Conservation (phyloP, 2,888 invertebrate genomes). For the Tenthredo scrophulariae region DNA sequence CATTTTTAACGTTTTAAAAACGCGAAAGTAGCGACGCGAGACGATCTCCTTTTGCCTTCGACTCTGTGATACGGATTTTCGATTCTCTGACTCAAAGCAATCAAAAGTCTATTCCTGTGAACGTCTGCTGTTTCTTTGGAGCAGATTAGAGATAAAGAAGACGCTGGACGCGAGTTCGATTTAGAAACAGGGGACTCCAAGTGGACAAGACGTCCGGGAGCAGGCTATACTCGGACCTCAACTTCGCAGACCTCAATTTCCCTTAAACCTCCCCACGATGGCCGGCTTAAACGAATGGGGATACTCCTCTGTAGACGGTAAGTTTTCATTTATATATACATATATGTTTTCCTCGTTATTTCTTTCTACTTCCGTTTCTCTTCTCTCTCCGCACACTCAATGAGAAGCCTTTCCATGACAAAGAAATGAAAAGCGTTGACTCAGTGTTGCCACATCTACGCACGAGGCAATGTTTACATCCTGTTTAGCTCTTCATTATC, state of each 20-base stretch:
- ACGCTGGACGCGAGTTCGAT: conserved; percentile 58
- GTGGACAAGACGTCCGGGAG: conserved; percentile 73
- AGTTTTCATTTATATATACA: conserved; percentile 69
- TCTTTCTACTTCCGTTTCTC: neutral
- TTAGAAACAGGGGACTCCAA: conserved; percentile 57
- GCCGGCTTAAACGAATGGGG: conserved; percentile 81
- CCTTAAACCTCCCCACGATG: conserved; percentile 69
- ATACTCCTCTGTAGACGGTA: conserved; percentile 82
- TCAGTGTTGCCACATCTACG: conserved; percentile 43
- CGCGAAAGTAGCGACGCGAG: conserved; percentile 47
- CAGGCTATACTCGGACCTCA: conserved; percentile 75
- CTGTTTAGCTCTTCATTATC: neutral
- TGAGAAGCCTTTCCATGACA: neutral
- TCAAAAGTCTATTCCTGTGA: neutral
- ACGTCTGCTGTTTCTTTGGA: conserved; percentile 39
- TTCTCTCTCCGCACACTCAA: neutral
- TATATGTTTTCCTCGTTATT: neutral
- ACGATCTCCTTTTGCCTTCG: conserved; percentile 17
- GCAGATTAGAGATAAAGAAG: conserved; percentile 36
- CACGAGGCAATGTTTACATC: conserved; percentile 53
- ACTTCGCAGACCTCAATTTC: conserved; percentile 74
- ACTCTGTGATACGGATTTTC: neutral
- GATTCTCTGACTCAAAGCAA: neutral
- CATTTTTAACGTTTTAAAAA: neutral
- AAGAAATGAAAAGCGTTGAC: conserved; percentile 20